Evolutionary conservation across 2,797 vertebrate genomes (phyloP).

Genomic region (Hemibagrus guttatus): DNA sequence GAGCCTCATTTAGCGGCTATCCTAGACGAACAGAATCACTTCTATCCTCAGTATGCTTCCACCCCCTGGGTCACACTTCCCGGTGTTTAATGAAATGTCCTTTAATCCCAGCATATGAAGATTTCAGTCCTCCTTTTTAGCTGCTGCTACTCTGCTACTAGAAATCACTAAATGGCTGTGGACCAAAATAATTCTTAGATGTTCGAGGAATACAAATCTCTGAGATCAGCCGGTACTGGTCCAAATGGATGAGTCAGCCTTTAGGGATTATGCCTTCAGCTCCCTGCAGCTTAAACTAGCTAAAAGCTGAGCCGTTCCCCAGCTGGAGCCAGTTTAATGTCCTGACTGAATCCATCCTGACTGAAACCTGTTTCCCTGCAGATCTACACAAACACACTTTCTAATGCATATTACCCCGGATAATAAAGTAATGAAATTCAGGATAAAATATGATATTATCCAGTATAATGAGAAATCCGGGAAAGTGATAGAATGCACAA

Average conservation of each 20-base stretch:
- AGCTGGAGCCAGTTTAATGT: not conserved
- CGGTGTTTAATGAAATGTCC: not conserved
- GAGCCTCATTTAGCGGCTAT: not conserved
- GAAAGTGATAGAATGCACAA: no score
- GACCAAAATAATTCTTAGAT: not conserved
- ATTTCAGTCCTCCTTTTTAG: not conserved
- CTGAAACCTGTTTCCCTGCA: not conserved
- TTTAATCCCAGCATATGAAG: not conserved
- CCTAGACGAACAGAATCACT: not conserved
- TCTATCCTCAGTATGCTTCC: not conserved
- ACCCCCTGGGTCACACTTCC: not conserved
- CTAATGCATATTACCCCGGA: not conserved
- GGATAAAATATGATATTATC: not conserved
- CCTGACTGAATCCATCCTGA: not conserved
- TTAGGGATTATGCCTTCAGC: not conserved
- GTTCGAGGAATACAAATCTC: not conserved
- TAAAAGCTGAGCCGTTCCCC: not conserved
- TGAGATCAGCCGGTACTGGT: not conserved
- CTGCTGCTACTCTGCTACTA: not conserved
- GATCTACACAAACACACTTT: not conserved
- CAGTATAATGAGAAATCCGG: not conserved
- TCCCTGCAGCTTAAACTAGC: not conserved
- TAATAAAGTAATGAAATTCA: not conserved
- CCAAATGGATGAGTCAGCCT: not conserved
- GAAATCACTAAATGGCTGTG: not conserved